Evolutionary conservation across 2,888 invertebrate species (phyloP).

Genomic region (Plagodis pulveraria): DNA sequence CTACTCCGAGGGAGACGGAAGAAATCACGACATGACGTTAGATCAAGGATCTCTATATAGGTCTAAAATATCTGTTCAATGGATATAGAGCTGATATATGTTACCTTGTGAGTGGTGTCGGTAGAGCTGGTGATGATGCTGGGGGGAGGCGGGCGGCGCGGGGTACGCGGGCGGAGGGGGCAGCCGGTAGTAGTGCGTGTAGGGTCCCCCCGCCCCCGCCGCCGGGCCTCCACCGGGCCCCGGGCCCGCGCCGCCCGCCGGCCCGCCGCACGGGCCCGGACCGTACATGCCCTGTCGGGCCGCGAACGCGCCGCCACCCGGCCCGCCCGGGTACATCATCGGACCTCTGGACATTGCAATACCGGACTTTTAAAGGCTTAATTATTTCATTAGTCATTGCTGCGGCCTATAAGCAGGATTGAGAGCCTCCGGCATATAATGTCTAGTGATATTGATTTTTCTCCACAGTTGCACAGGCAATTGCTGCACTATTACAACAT

Average conservation of each 20-base stretch:
- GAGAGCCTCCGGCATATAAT: too few species aligned
- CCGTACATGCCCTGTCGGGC: conserved; percentile 55
- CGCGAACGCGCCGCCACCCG: conserved; percentile 54
- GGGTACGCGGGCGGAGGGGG: conserved; percentile 23
- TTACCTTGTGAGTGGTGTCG: conserved; percentile 11
- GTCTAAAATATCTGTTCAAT: neutral
- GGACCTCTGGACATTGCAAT: conserved; percentile 56
- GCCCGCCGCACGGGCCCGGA: conserved; percentile 45
- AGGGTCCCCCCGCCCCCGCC: neutral
- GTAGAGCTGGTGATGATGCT: neutral
- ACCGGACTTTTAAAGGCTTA: too few species aligned
- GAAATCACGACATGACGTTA: too few species aligned
- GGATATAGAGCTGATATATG: neutral
- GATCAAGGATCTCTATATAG: too few species aligned
- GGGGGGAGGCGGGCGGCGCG: neutral
- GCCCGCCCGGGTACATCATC: conserved; percentile 64
- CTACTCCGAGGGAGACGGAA: too few species aligned
- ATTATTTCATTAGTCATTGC: too few species aligned
- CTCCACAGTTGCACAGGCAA: too few species aligned
- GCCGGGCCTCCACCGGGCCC: conserved; percentile 4
- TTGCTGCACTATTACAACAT: too few species aligned
- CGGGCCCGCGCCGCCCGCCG: neutral
- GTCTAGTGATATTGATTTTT: too few species aligned
- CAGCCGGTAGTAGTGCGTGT: conserved; percentile 53
- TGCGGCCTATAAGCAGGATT: too few species aligned